phyloP scores from a whole-genome alignment of 1,140 invertebrate genomes.

The Cherax quadricarinatus region DNA sequence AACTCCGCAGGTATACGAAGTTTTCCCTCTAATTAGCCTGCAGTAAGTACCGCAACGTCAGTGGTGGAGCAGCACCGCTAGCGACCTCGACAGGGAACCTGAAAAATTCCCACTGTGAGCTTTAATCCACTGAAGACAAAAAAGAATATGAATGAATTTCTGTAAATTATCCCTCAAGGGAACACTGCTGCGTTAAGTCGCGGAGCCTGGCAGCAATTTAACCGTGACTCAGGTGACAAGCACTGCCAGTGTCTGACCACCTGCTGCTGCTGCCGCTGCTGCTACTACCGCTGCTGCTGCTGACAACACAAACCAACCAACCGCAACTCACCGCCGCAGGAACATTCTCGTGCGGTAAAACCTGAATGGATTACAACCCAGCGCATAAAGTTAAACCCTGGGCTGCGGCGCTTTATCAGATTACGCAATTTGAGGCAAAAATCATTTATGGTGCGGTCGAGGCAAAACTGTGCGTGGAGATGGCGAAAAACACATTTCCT shows the following conservation, averaged over 20 bases:
- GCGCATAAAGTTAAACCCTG: not conserved
- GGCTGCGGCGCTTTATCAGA: not conserved
- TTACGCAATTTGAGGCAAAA: conserved; percentile 18
- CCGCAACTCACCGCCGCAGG: not conserved
- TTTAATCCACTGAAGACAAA: not conserved
- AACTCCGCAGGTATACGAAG: not conserved
- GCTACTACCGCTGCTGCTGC: not conserved
- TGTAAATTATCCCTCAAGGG: not conserved
- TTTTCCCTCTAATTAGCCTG: not conserved
- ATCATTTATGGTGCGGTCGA: conserved; percentile 9
- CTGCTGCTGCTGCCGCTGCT: not conserved
- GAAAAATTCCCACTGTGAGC: not conserved
- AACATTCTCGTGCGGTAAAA: not conserved
- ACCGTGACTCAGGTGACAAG: not conserved
- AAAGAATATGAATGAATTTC: not conserved
- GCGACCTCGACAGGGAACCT: not conserved
- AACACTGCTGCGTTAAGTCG: not conserved
- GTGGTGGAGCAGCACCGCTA: not conserved
- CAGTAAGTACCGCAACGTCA: not conserved
- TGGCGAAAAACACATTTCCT: not conserved
- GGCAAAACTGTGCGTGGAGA: not conserved
- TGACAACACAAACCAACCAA: not conserved
- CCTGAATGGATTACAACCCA: not conserved
- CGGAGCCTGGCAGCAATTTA: not conserved
- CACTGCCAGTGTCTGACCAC: not conserved